These are phyloP conservation scores for Daphoenositta chrysoptera DNA, from an alignment of 2,113 vertebrate species.

Conservation along the genomic window DNA sequence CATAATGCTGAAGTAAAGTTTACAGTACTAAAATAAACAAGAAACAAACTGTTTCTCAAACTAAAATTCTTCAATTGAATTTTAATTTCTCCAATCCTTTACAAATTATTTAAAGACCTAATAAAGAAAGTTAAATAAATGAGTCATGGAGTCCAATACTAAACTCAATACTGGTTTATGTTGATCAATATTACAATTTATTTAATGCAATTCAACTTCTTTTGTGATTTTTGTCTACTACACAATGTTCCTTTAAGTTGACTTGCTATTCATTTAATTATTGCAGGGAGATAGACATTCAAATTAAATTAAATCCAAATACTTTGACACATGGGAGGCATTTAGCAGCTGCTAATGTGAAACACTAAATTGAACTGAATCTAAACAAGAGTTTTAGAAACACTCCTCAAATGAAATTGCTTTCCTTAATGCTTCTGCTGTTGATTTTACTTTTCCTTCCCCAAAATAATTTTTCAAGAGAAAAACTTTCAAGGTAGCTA, in stretches of 20 bases:
- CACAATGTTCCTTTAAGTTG: slow-evolving; percentile 3
- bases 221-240: slow-evolving; percentile 17
- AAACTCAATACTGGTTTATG: slow-evolving; percentile 3
- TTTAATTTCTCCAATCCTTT: not conserved
- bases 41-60: not conserved
- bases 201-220: slow-evolving; percentile 36
- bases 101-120: not conserved
- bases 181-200: slow-evolving; percentile 50
- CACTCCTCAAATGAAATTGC: not conserved
- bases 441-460: not conserved
- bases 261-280: slow-evolving; percentile 41
- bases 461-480: not conserved
- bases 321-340: slow-evolving; percentile 6
- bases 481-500: not conserved
- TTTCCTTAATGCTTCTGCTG: not conserved
- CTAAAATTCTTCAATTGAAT: not conserved
- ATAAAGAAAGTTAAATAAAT: not conserved
- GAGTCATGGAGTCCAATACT: not conserved
- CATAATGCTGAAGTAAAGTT: not conserved
- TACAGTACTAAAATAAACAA: not conserved
- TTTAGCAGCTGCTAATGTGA: slow-evolving; percentile 43
- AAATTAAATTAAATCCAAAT: slow-evolving; percentile 41
- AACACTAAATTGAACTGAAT: slow-evolving; percentile 36
- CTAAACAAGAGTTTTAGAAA: slow-evolving; percentile 35
- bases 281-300: not conserved